These are phyloP conservation scores for Mimachlamys varia DNA, from an alignment of 2,888 invertebrate genomes.

Conservation along the genomic window DNA sequence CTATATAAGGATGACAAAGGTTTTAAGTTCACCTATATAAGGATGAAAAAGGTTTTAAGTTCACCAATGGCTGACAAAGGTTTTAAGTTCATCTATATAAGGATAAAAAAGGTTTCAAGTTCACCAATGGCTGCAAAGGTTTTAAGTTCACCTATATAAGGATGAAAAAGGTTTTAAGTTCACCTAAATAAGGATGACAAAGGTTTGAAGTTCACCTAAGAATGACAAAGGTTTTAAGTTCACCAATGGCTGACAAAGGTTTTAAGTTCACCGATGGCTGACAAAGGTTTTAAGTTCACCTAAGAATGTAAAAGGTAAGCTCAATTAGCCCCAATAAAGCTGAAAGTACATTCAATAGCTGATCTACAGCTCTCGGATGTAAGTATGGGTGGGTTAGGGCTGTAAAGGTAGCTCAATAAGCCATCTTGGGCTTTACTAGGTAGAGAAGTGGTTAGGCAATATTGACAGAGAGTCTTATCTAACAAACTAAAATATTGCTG, in stretches of 20 bases:
- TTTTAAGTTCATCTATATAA: too few species aligned
- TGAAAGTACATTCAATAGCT: neutral
- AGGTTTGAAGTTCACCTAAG: too few species aligned
- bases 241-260: neutral
- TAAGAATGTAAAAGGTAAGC: neutral
- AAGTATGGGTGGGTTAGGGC: constrained; percentile 61
- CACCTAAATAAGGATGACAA: neutral
- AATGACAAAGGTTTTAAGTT: neutral
- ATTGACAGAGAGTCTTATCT: too few species aligned
- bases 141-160: too few species aligned
- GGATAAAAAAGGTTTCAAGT: neutral
- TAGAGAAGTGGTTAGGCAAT: constrained; percentile 43
- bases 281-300: too few species aligned
- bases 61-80: neutral
- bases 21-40: too few species aligned
- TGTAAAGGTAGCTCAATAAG: constrained; percentile 47
- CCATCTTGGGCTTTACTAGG: constrained; percentile 68
- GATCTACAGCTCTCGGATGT: constrained; percentile 63
- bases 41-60: neutral
- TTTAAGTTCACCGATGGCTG: too few species aligned
- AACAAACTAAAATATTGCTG: too few species aligned
- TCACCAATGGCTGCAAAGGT: neutral
- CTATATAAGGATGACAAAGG: neutral
- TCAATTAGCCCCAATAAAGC: neutral
- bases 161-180: neutral